Evolutionary conservation across 2,113 vertebrate species (phyloP).

Genomic region (Corythoichthys haematopterus): DNA sequence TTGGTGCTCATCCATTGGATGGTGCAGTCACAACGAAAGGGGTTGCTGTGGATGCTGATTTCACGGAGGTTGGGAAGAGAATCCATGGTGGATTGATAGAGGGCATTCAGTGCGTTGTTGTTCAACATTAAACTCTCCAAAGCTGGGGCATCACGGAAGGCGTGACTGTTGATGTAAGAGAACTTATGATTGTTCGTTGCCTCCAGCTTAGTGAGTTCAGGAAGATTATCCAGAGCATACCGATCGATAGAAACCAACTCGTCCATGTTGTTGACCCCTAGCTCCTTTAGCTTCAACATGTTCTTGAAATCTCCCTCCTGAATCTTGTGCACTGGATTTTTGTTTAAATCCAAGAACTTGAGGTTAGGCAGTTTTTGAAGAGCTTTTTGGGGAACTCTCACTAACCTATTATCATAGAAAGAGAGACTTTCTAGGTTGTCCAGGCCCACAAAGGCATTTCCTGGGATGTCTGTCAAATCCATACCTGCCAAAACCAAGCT

Average conservation of each 20-base stretch:
- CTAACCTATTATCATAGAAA: conserved; percentile 93
- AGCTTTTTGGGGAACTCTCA: conserved; percentile 86
- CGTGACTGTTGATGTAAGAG: conserved; percentile 84
- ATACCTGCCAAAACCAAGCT: conserved; percentile 96
- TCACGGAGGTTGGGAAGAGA: conserved; percentile 90
- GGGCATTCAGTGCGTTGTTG: conserved; percentile 89
- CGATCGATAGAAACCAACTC: conserved; percentile 90
- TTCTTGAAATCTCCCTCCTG: conserved; percentile 94
- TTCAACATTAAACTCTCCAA: conserved; percentile 97
- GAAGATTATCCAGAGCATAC: conserved; percentile 90
- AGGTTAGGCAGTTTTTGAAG: conserved; percentile 92
- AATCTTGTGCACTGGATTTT: conserved; percentile 93
- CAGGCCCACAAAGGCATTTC: conserved; percentile 91
- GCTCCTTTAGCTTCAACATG: conserved; percentile 90
- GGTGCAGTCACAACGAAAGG: conserved; percentile 91
- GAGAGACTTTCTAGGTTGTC: conserved; percentile 96
- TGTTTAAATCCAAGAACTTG: conserved; percentile 97
- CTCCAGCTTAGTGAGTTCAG: conserved; percentile 93
- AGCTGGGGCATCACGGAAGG: conserved; percentile 89
- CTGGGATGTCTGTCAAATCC: conserved; percentile 91
- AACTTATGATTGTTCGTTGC: conserved; percentile 96
- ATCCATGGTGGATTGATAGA: conserved; percentile 88
- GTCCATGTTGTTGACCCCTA: conserved; percentile 95
- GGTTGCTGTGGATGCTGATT: conserved; percentile 95
- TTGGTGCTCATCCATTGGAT: conserved; percentile 94